Base-by-base conservation (phyloP, 2,888 invertebrate genomes). In the Lithosia quadra region DNA sequence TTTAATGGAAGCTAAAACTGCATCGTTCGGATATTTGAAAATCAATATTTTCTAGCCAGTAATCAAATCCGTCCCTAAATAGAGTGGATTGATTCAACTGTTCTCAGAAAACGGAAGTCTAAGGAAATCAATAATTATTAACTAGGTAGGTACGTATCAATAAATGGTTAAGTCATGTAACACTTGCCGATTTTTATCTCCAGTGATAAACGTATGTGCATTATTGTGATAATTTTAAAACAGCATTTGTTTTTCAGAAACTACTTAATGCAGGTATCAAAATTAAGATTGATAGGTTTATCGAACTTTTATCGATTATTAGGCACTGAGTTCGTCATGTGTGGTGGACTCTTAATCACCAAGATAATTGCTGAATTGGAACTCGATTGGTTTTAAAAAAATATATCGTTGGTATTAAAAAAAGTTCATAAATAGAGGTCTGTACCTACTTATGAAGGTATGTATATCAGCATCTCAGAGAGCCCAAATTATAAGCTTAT, bases 181-280 rank as follows among this genome's bases (percentile, higher is more conserved):
- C 43, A 43, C 43, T 15, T 43, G 7, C 18, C 18, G 18, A 43
- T 18, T 7, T 4, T 43, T 43, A 43, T 43, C 43, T 43, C 7
- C 43, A n/a, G n/a, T 49, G 49, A 49, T 49, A 49, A n/a, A 49
- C 49, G 18, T 18, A 36, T 11, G 49, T 49, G n/a, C 49, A n/a
- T n/a, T n/a, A 49, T n/a, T 49, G 49, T 49, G 49, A 49, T 49
- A 49, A 49, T 49, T 49, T 18, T 49, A n/a, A 49, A 49, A 49
- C n/a, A 8, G 49, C 49, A 49, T 49, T 43, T n/a, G n/a, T 49
- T 49, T 49, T 49, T n/a, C n/a, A n/a, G 49, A 49, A 43, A 8
- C 18, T 43, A 39, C 13, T n/a, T n/a, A n/a, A n/a, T n/a, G n/a
- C n/a, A n/a, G 15, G 18, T 18, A 43, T 43, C 43, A 43, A 43